Evolutionary conservation across 2,797 vertebrate genomes (phyloP), one percentile per base, ranked within the genome.

Genomic region (Bovichtus diacanthus): DNA sequence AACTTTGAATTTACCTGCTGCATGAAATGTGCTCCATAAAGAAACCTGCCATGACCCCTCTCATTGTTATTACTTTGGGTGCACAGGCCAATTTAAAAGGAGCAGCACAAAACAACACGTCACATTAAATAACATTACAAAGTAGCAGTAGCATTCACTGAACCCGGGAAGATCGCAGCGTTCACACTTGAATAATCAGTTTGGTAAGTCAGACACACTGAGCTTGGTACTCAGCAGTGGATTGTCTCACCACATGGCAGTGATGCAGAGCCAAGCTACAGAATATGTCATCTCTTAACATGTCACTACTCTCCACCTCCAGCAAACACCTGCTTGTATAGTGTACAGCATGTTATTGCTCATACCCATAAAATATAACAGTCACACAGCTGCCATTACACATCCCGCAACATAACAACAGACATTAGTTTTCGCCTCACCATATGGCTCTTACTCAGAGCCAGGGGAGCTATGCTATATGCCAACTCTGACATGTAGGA

Each of bases 401-500:
- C 47, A 65, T 70, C 50, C 29, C 27, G 27, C 46, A 6, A 65
- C n/a, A 56, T 70, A 68, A 79, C 47, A 78, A 76, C 81, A 79
- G 76, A 82, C 80, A 82, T 80, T 70, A 74, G 76, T 36, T 72
- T 49, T 61, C 27, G 49, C 36, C 51, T 78, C 64, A 27, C 75
- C 84, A 87, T 87, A 83, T 83, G 87, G 84, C 51, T 10, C 34
- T 60, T 73, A 67, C 43, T 84, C 69, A 66, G 58, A 84, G 80
- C 75, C 71, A 8, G 56, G 36, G 70, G 78, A 67, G 63, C 25
- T 55, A 19, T 38, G 78, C 59, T 77, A 36, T 53, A 66, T 66
- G 73, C 71, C 83, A 66, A 34, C 58, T 80, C 72, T 81, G 86
- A 82, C 84, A 77, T 59, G 76, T 6, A 73, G 46, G 78, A 87